Evolutionary conservation across 2,797 vertebrate species (phyloP), one percentile per base, ranked within the genome.

Genomic region (Eutrigla gurnardus): DNA sequence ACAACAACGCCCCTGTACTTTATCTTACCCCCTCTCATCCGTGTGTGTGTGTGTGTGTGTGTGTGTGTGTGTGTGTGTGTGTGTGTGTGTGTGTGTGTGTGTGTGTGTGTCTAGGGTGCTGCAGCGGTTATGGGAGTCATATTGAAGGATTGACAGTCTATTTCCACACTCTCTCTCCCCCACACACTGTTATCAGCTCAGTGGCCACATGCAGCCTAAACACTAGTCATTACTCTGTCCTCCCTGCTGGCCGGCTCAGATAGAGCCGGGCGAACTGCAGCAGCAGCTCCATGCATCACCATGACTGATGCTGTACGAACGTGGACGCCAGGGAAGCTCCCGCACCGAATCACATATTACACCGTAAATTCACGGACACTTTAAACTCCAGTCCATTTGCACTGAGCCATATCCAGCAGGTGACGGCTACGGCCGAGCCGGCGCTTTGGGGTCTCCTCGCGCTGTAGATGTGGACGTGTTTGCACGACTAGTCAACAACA

Each of bases 121-220:
- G 13, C 50, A 18, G 63, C 43, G 52, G 57, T 25, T 79, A 55
- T 57, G 70, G 0, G 49, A 71, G 65, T 77, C 39, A 64, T 47
- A 83, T 54, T 73, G 84, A 73, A 53, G 67, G 63, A 68, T 40
- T 8, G 60, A 80, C 77, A 67, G 66, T 65, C 32, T 65, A 39
- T 83, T 84, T 70, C 57, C 67, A 65, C 61, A 57, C 63, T 42
- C 70, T 65, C 77, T 83, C 70, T 65, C 77, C 81, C 81, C 49
- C 68, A 62, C 79, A 74, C 55, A 71, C 53, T 46, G 74, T 81
- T 87, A 89, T 60, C 80, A 80, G 54, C 72, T 60, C 73, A 66
- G 49, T 46, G 47, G 9, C 61, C 73, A 85, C 66, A 53, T 25
- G 69, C 76, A 70, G 75, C 62, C 60, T 71, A 72, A 78, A 72